A percentile compares a stretch with the other conserved stretches of the same genome.
phyloP scores from a whole-genome alignment of 2,888 invertebrate genomes.

The Synanthedon myopaeformis region DNA sequence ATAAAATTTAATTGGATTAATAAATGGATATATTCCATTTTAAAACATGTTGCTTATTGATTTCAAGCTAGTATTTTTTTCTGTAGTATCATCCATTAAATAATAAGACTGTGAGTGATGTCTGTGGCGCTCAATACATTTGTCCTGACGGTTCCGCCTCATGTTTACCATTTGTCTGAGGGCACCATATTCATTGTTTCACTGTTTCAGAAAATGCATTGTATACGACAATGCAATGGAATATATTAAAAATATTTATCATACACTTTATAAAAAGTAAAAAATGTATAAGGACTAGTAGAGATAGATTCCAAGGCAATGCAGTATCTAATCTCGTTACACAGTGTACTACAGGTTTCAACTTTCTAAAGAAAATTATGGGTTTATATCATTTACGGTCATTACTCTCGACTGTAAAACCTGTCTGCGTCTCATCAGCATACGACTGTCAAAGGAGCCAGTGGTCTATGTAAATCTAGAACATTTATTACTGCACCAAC shows the following conservation, averaged over 20 bases:
- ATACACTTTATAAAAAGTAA: too few relatives aligned
- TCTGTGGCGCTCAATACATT: slow-evolving; percentile 50
- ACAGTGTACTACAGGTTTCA: slow-evolving; percentile 12
- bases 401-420: slow-evolving; percentile 26
- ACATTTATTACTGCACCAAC: slow-evolving; percentile 40
- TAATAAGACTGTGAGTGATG: slow-evolving; percentile 46
- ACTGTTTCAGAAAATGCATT: slow-evolving; percentile 41
- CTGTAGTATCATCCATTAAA: slow-evolving; percentile 38
- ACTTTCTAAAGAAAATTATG: slow-evolving; percentile 37
- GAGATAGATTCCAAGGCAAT: too few relatives aligned
- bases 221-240: slow-evolving; percentile 31
- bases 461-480: slow-evolving; percentile 47
- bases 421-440: slow-evolving; percentile 39
- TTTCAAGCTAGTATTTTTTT: slow-evolving; percentile 33
- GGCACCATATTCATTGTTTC: slow-evolving; percentile 43
- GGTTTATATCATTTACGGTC: slow-evolving; percentile 28
- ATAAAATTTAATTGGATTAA: not conserved
- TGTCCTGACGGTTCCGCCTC: slow-evolving; percentile 37
- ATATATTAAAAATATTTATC: slow-evolving; percentile 6
- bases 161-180: slow-evolving; percentile 56
- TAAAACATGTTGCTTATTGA: not conserved
- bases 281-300: too few relatives aligned
- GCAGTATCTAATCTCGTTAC: not conserved
- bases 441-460: slow-evolving; percentile 39
- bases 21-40: not conserved